These are phyloP conservation scores for Myiotriccus ornatus DNA, from an alignment of 2,797 vertebrate genomes.

Conservation along the genomic window DNA sequence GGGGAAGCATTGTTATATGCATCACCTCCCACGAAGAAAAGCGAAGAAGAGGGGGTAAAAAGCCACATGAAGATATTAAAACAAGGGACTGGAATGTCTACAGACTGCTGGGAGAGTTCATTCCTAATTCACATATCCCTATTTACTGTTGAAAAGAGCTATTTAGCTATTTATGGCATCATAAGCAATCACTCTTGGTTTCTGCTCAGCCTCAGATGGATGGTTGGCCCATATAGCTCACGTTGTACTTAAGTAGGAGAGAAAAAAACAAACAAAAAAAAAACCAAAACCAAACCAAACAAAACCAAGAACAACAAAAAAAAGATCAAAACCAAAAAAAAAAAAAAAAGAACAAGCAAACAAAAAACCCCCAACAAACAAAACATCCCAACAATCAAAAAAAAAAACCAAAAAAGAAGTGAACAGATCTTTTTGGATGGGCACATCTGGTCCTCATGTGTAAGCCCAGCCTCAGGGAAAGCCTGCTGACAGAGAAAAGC, in stretches of 20 bases:
- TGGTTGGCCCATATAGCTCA: background rate
- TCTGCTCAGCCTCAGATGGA: background rate
- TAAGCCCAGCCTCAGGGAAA: background rate
- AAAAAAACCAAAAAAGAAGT: background rate
- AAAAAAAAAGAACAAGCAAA: too few relatives aligned
- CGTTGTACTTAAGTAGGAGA: background rate
- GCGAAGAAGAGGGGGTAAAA: rapidly evolving
- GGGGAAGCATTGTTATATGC: constrained; percentile 19
- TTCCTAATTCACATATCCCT: background rate
- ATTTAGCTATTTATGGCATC: constrained; percentile 2
- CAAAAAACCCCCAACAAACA: too few relatives aligned
- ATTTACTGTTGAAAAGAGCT: background rate
- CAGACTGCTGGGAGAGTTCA: background rate
- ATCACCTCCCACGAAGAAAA: constrained; percentile 56
- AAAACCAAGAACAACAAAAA: too few relatives aligned
- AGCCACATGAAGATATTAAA: constrained; percentile 51
- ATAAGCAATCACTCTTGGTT: background rate
- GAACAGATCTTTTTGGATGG: background rate
- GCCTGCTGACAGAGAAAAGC: background rate
- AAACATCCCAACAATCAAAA: background rate
- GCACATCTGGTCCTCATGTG: constrained; percentile 48
- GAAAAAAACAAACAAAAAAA: background rate
- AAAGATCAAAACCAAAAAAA: too few relatives aligned
- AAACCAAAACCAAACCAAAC: background rate
- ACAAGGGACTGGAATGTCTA: constrained; percentile 32